Base-by-base conservation (phyloP, 2,888 invertebrate species). In the Cecidostiba fungosa region DNA sequence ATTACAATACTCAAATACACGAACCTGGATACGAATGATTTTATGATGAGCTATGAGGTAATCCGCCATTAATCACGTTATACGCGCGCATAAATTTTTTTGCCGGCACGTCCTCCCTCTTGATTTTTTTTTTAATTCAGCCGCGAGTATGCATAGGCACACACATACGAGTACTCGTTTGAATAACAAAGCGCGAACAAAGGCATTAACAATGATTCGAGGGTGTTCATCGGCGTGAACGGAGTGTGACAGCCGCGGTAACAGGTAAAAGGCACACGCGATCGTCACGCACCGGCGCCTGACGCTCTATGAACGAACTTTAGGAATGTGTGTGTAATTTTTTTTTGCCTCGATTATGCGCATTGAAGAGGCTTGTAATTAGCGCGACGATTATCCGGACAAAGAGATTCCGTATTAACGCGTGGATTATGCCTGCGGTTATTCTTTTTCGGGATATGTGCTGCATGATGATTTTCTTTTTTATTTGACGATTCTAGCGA, bases 401-500 rank as follows among this genome's bases (percentile, higher is more conserved):
- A 84, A 86, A 77, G 69, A 66, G 66, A 16, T 26, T 80, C n/a
- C 32, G 8, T 14, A 26, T 36, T 39, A 19, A 23, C 23, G 29
- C 26, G 50, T 19, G 79, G 29, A 77, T 77, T 59, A 54, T 29
- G 2, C 32, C 14, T 19, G 32, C 16, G 69, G 16, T 39, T 32
- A 19, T 69, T 26, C 19, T 66, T 47, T 79, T 50, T 69, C 12
- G 19, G 73, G n/a, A 23, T 6, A 3, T 23, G 23, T 23, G 59
- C 23, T n/a, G 10, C 4, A 5, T 47, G 73, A 73, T 73, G 43
- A 43, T n/a, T 47, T 50, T 16, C 3, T 5, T 50, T 74, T 74
- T n/a, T n/a, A 3, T 47, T 26, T 23, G 4, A 8, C 23, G n/a
- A n/a, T 70, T 32, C 19, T 47, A 97, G 97, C 98, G 8, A 97